Conservation (phyloP, 2,888 invertebrate genomes). For the Apodemia mormo region DNA sequence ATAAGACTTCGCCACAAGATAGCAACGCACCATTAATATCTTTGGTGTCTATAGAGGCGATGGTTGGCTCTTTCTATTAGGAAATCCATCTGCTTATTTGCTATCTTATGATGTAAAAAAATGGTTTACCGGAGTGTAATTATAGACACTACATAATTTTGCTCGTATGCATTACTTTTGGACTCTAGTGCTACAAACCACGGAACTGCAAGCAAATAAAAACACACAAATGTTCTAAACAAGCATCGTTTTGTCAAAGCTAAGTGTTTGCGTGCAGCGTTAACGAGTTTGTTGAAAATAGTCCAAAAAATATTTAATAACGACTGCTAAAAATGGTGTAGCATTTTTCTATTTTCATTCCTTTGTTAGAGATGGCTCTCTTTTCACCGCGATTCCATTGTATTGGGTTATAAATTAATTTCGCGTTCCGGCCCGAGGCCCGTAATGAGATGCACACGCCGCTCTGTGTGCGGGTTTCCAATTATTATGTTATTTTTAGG, state of each 20-base stretch:
- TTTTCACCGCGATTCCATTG: slow-evolving; percentile 37
- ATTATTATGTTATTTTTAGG: background rate
- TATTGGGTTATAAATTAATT: slow-evolving; percentile 72
- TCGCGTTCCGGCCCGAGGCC: slow-evolving; percentile 44
- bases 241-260: slow-evolving; percentile 6
- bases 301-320: slow-evolving; percentile 15
- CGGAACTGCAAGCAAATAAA: background rate
- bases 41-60: too few species aligned
- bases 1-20: too few species aligned
- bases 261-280: slow-evolving; percentile 13
- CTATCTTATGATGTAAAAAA: too few species aligned
- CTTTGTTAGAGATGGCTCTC: slow-evolving; percentile 30
- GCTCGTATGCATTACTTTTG: too few species aligned
- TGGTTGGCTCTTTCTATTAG: too few species aligned
- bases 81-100: too few species aligned
- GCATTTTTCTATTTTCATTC: slow-evolving; percentile 19
- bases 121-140: too few species aligned
- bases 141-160: too few species aligned
- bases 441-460: slow-evolving; percentile 54
- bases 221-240: background rate
- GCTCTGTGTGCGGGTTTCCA: background rate
- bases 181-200: too few species aligned
- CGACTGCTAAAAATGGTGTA: slow-evolving; percentile 14
- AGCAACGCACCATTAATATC: too few species aligned
- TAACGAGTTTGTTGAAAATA: slow-evolving; percentile 14